Evolutionary conservation across 2,797 vertebrate genomes (phyloP).

Genomic region (Ctenosaura bakeri): DNA sequence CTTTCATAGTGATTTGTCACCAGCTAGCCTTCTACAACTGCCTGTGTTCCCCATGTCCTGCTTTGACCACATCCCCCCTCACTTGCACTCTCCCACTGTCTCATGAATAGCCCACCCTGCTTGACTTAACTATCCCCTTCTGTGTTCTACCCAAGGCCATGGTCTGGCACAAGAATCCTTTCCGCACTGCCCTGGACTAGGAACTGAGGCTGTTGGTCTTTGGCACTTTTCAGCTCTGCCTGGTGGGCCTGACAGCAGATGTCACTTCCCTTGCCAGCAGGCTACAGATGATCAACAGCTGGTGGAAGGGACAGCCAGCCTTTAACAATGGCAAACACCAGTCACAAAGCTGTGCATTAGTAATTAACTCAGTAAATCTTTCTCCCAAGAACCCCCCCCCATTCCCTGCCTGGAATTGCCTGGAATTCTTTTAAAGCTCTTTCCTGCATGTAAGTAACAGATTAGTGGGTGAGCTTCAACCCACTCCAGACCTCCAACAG

Average conservation of each 20-base stretch:
- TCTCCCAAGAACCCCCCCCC: not conserved
- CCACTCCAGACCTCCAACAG: conserved; percentile 29
- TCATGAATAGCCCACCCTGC: conserved; percentile 64
- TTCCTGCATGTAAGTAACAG: conserved; percentile 5
- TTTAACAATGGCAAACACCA: conserved; percentile 64
- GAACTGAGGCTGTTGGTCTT: conserved; percentile 71
- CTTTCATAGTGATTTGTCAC: conserved; percentile 15
- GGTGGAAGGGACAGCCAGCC: conserved; percentile 56
- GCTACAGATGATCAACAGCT: conserved; percentile 71
- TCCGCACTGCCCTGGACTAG: conserved; percentile 69
- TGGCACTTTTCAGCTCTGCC: conserved; percentile 59
- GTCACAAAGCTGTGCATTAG: conserved; percentile 32
- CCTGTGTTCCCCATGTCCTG: conserved; percentile 49
- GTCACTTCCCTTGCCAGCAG: conserved; percentile 73
- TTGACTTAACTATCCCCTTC: conserved; percentile 36
- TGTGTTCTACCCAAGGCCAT: conserved; percentile 62
- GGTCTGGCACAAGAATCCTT: conserved; percentile 74
- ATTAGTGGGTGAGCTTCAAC: conserved; percentile 11
- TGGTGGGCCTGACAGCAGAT: conserved; percentile 71
- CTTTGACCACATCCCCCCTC: conserved; percentile 58
- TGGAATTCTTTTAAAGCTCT: conserved; percentile 24
- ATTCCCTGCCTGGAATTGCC: not conserved
- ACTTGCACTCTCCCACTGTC: conserved; percentile 6
- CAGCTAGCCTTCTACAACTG: not conserved
- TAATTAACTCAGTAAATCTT: conserved; percentile 15